Percentiles rank a stretch among this genome's conserved stretches.
Conservation (phyloP, 2,888 invertebrate species). For the Drosophila seclusa region DNA sequence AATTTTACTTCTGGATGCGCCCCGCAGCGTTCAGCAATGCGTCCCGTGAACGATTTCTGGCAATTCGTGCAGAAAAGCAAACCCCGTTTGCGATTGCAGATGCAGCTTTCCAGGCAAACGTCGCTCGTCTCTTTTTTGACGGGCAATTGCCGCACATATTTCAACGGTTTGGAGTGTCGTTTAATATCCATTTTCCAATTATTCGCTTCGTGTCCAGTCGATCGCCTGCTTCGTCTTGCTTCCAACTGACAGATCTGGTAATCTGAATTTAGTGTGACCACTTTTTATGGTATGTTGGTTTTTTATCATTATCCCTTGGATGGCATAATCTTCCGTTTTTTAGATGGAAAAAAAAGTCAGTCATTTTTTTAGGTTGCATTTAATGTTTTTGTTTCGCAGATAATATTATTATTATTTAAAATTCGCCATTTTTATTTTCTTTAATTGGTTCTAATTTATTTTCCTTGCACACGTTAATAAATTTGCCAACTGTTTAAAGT, state of each 20-base stretch:
- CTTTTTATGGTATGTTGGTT: neutral
- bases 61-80: conserved; percentile 41
- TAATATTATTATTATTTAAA: neutral
- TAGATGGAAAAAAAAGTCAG: neutral
- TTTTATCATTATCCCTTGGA: neutral
- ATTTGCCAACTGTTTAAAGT: neutral
- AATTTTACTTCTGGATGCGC: conserved; percentile 54
- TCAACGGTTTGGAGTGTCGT: conserved; percentile 1
- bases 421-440: neutral
- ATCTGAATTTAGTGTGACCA: conserved; percentile 1
- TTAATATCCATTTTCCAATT: neutral
- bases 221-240: neutral
- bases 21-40: conserved; percentile 47
- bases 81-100: conserved; percentile 50
- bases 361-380: neutral
- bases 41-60: conserved; percentile 46
- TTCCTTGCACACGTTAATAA: neutral
- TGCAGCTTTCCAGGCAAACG: conserved; percentile 13
- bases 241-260: conserved; percentile 1
- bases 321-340: neutral
- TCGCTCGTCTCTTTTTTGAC: neutral
- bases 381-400: neutral
- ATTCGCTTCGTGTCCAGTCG: neutral
- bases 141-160: neutral
- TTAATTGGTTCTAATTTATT: neutral